Evolutionary conservation across 2,888 invertebrate genomes (phyloP).

Genomic region (Rosalia funebris): DNA sequence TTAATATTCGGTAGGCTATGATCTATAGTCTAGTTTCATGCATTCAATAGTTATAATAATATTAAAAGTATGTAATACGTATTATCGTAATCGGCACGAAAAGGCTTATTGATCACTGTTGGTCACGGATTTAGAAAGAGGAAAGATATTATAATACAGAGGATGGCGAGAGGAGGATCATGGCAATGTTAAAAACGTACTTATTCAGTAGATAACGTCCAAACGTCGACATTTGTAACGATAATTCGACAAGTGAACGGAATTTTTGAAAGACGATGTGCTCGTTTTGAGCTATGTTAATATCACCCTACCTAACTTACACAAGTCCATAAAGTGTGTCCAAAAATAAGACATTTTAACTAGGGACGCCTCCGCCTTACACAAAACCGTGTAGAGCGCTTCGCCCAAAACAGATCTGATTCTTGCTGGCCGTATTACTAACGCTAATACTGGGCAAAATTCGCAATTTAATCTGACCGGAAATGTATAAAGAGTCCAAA

Average conservation of each 20-base stretch:
- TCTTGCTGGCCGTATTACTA: constrained; percentile 33
- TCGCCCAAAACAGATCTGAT: constrained; percentile 27
- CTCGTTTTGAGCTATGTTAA: constrained; percentile 58
- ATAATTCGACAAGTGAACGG: constrained; percentile 52
- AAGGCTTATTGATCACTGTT: constrained; percentile 54
- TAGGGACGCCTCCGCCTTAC: constrained; percentile 48
- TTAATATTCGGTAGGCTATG: constrained; percentile 20
- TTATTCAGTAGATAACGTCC: constrained; percentile 41
- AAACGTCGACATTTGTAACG: constrained; percentile 42
- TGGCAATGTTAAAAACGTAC: constrained; percentile 47
- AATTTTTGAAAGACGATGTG: constrained; percentile 58
- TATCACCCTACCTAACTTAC: constrained; percentile 57
- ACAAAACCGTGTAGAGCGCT: constrained; percentile 40
- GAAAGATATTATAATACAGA: constrained; percentile 44
- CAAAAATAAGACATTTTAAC: constrained; percentile 58
- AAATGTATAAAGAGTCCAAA: constrained; percentile 48
- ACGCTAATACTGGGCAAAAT: constrained; percentile 47
- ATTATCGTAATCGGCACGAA: constrained; percentile 47
- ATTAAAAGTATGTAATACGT: constrained; percentile 36
- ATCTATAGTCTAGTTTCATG: constrained; percentile 44
- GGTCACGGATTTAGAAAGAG: constrained; percentile 47
- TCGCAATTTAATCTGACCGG: constrained; percentile 41
- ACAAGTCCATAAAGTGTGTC: constrained; percentile 51
- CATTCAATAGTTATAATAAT: constrained; percentile 41
- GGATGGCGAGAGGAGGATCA: constrained; percentile 40